Evolutionary conservation across 2,888 invertebrate species (phyloP).

Genomic region (Lithophane socia): DNA sequence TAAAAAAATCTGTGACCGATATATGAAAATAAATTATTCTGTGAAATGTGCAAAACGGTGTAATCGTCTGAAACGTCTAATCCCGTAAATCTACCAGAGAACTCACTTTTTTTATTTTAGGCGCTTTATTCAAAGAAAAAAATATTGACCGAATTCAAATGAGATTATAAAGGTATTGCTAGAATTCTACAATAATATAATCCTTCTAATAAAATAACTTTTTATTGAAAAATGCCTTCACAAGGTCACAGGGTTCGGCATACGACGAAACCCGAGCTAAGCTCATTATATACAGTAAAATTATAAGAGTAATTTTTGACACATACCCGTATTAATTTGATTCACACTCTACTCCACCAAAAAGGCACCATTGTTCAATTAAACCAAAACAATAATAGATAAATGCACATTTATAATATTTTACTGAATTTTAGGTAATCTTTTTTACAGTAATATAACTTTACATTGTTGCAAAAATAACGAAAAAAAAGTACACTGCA

Average conservation of each 20-base stretch:
- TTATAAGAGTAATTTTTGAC: background rate
- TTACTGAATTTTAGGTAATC: background rate
- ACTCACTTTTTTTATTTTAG: background rate
- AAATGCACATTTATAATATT: background rate
- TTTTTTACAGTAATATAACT: no score
- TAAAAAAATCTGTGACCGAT: background rate
- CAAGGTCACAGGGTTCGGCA: background rate
- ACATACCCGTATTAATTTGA: conserved; percentile 8
- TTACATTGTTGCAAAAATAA: background rate
- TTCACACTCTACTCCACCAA: background rate
- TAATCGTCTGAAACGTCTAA: conserved; percentile 23
- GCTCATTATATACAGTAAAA: background rate
- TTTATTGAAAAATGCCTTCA: background rate
- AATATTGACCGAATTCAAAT: background rate
- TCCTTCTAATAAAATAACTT: background rate
- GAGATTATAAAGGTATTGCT: no score
- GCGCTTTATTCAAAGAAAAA: background rate
- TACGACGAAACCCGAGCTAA: background rate
- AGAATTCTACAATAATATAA: background rate
- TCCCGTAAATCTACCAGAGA: conserved; percentile 30
- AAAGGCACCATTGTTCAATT: background rate
- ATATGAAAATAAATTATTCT: background rate
- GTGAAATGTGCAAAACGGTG: conserved; percentile 3
- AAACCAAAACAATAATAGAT: background rate
- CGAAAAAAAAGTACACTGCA: background rate